Conservation (phyloP, 2,888 invertebrate genomes). For the Lasioglossum marginatum region DNA sequence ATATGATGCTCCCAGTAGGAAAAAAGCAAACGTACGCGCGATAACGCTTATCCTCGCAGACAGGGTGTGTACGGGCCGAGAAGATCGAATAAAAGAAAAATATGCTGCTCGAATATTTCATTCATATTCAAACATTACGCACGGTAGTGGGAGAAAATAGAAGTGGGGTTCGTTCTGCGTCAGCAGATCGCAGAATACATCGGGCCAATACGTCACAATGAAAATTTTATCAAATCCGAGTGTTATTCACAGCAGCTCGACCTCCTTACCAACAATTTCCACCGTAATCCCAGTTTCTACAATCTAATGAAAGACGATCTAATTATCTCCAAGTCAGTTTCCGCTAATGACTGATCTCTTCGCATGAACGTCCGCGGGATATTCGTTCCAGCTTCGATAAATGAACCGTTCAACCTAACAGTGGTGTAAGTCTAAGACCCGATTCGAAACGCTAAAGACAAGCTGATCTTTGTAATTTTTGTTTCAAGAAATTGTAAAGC, state of each 20-base stretch:
- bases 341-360: background rate
- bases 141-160: background rate
- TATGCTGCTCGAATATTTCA: background rate
- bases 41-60: background rate
- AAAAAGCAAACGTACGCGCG: background rate
- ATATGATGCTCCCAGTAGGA: background rate
- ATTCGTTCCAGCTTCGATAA: background rate
- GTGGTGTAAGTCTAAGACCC: background rate
- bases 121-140: background rate
- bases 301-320: background rate
- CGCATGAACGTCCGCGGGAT: background rate
- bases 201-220: background rate
- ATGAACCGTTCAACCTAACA: background rate
- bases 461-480: background rate
- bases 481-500: background rate
- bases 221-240: background rate
- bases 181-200: background rate
- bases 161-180: background rate
- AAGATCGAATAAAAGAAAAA: background rate
- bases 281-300: background rate
- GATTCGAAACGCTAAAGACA: background rate
- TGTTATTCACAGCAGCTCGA: background rate
- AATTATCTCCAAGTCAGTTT: background rate
- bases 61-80: background rate
- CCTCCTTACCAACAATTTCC: background rate